phyloP scores from a whole-genome alignment of 2,797 vertebrate species.

The Bradypodion pumilum region DNA sequence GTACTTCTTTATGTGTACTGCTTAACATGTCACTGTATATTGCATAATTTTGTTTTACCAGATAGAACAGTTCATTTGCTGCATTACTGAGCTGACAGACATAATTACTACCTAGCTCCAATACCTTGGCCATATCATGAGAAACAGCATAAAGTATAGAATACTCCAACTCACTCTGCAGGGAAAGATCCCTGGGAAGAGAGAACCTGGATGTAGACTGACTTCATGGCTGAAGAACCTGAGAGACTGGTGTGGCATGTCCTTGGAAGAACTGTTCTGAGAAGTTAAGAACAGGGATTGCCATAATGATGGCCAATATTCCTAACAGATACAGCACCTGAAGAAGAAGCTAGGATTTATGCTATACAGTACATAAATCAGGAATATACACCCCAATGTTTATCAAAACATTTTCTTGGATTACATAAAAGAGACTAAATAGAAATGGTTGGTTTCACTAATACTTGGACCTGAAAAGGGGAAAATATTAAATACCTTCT shows the following conservation, averaged over 20 bases:
- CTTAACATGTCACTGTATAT: slow-evolving; percentile 11
- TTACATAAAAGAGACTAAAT: not conserved
- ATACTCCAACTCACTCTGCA: too few species aligned
- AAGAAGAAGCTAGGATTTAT: too few species aligned
- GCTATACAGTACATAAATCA: not conserved
- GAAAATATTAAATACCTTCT: not conserved
- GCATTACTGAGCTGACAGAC: slow-evolving; percentile 16
- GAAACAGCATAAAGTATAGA: too few species aligned
- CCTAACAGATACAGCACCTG: too few species aligned
- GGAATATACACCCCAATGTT: not conserved
- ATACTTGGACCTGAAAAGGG: not conserved
- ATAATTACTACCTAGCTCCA: not conserved
- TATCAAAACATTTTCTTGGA: not conserved
- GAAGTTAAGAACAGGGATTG: too few species aligned
- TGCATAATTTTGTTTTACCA: not conserved
- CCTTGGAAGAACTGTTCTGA: too few species aligned
- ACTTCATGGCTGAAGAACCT: too few species aligned
- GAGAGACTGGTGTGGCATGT: too few species aligned
- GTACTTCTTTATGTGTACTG: not conserved
- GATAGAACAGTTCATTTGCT: not conserved
- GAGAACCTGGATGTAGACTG: too few species aligned
- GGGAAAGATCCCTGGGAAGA: too few species aligned
- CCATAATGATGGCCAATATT: too few species aligned
- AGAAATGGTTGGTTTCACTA: not conserved
- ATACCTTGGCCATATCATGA: too few species aligned